These are phyloP conservation scores for Nothoprocta pentlandii DNA, from an alignment of 2,113 vertebrate genomes.

Conservation along the genomic window DNA sequence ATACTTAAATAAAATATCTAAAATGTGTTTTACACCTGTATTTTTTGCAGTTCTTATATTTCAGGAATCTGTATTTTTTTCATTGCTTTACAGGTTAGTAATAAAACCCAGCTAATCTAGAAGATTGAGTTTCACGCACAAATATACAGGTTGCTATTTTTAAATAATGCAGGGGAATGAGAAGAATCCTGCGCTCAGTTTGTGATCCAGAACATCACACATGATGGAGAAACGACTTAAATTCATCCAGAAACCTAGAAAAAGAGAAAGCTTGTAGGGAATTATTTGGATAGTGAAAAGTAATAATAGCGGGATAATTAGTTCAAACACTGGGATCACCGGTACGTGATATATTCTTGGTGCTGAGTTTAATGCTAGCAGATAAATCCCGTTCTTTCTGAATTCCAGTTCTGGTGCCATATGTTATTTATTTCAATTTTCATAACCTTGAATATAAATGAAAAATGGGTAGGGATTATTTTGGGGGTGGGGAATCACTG, in stretches of 20 bases:
- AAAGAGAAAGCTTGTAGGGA: not conserved
- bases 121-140: not conserved
- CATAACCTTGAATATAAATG: not conserved
- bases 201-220: not conserved
- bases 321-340: not conserved
- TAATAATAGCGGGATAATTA: not conserved
- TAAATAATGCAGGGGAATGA: not conserved
- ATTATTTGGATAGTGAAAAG: not conserved
- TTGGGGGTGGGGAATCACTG: not conserved
- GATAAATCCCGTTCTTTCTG: not conserved
- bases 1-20: slow-evolving; percentile 37
- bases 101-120: not conserved
- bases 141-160: not conserved
- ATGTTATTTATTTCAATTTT: not conserved
- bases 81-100: not conserved
- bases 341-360: not conserved
- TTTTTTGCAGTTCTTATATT: not conserved
- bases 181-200: not conserved
- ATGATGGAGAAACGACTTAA: not conserved
- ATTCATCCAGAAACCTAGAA: not conserved
- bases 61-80: not conserved
- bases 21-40: not conserved
- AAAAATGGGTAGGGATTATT: not conserved
- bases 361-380: not conserved
- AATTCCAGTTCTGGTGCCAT: rapidly evolving